phyloP scores from a whole-genome alignment of 2,113 vertebrate species.

The Podarcis muralis region DNA sequence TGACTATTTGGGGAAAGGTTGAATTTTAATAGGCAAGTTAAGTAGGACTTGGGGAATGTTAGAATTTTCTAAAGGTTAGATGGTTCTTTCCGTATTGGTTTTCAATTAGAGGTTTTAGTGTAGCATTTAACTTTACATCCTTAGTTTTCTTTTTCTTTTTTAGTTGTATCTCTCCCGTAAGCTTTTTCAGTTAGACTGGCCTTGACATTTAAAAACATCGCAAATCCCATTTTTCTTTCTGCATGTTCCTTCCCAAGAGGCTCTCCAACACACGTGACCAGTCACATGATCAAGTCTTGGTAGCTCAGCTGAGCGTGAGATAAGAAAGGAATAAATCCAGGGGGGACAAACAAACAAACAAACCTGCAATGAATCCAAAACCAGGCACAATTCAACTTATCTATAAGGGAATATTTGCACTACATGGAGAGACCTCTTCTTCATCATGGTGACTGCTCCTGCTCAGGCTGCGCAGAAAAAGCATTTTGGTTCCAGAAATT shows the following conservation, averaged over 20 bases:
- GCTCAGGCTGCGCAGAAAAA: too few species aligned
- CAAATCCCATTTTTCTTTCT: conserved; percentile 3
- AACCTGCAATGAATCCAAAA: too few species aligned
- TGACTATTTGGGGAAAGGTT: too few species aligned
- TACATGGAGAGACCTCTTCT: too few species aligned
- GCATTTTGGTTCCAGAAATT: too few species aligned
- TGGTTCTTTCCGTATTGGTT: not conserved
- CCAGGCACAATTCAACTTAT: too few species aligned
- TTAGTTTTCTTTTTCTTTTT: not conserved
- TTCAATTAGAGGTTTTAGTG: not conserved
- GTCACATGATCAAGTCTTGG: conserved; percentile 9
- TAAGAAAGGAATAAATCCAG: not conserved
- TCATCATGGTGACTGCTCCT: too few species aligned
- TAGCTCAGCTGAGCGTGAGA: not conserved
- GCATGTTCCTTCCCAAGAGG: too few species aligned
- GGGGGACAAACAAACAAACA: too few species aligned
- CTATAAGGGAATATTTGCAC: too few species aligned
- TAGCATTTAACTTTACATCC: not conserved
- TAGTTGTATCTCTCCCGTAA: not conserved
- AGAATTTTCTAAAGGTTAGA: not conserved
- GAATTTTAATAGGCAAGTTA: not conserved
- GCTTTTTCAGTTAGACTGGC: not conserved
- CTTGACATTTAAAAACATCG: conserved; percentile 4
- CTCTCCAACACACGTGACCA: too few species aligned
- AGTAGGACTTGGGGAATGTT: not conserved